A percentile compares a stretch with the other conserved stretches of the same genome.
phyloP scores from a whole-genome alignment of 2,888 invertebrate species.

The Syrphus vitripennis region DNA sequence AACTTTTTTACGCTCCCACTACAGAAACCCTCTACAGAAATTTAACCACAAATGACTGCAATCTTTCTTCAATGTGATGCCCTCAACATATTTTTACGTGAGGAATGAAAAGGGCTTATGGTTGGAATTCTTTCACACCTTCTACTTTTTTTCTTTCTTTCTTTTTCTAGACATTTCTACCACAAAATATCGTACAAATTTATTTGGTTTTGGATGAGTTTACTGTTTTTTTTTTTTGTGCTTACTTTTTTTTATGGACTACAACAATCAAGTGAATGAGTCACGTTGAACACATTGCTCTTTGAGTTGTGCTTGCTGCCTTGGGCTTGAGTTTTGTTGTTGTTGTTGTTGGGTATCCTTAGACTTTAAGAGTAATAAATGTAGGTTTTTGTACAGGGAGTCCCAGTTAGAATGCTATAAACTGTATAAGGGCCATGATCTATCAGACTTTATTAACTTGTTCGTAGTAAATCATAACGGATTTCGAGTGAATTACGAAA shows the following conservation, averaged over 20 bases:
- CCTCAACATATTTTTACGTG: conserved; percentile 4
- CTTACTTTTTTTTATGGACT: conserved; percentile 3
- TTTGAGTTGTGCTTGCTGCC: conserved; percentile 13
- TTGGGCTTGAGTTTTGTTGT: background rate
- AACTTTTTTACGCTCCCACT: background rate
- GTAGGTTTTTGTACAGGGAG: background rate
- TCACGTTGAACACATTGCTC: conserved; percentile 32
- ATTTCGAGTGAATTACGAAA: too few relatives aligned
- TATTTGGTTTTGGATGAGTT: conserved; percentile 11
- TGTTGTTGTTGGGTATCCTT: background rate
- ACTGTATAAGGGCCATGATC: too few relatives aligned
- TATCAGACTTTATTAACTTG: too few relatives aligned
- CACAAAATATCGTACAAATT: conserved; percentile 5
- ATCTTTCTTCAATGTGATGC: conserved; percentile 7
- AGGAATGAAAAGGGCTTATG: background rate
- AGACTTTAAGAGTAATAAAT: conserved; percentile 12
- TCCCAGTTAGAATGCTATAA: too few relatives aligned
- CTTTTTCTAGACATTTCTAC: conserved; percentile 1
- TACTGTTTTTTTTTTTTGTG: background rate
- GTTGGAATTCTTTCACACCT: conserved; percentile 21
- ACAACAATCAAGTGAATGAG: conserved; percentile 38
- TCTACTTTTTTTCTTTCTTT: background rate
- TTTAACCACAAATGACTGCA: conserved; percentile 11
- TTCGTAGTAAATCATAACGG: too few relatives aligned
- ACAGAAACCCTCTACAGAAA: background rate